phyloP scores from a whole-genome alignment of 2,113 vertebrate genomes.

The Saccopteryx bilineata region DNA sequence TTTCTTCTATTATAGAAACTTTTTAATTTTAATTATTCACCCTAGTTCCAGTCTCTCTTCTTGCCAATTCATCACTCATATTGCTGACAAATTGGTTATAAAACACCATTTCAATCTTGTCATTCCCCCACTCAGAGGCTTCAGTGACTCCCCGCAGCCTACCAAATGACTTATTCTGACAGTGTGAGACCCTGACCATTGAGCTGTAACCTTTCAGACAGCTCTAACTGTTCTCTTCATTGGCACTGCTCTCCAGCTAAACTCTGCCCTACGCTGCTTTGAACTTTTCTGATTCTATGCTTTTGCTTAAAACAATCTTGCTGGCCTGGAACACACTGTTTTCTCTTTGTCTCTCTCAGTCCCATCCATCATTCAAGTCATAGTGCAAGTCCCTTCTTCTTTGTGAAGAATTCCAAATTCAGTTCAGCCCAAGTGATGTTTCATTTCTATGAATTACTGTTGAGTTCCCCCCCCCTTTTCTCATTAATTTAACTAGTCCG shows the following conservation, averaged over 20 bases:
- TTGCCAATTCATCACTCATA: slow-evolving; percentile 84
- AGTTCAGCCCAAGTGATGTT: not conserved
- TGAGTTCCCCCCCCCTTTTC: not conserved
- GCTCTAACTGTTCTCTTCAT: not conserved
- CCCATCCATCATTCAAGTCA: slow-evolving; percentile 56
- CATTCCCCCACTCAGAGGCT: slow-evolving; percentile 42
- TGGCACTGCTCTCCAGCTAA: not conserved
- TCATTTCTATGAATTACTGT: slow-evolving; percentile 18
- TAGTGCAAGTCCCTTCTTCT: not conserved
- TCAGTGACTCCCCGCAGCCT: slow-evolving; percentile 51
- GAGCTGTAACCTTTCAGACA: not conserved
- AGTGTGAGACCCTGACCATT: not conserved
- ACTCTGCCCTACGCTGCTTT: not conserved
- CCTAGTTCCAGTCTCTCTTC: slow-evolving; percentile 69
- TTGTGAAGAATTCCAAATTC: slow-evolving; percentile 20
- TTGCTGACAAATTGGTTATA: slow-evolving; percentile 79
- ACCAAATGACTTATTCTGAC: slow-evolving; percentile 53
- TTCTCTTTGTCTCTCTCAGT: slow-evolving; percentile 37
- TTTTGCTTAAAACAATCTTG: slow-evolving; percentile 30
- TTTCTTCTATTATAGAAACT: slow-evolving; percentile 66
- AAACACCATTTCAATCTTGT: slow-evolving; percentile 74
- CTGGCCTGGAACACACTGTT: not conserved
- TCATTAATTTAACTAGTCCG: slow-evolving; percentile 34
- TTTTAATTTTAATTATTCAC: slow-evolving; percentile 83
- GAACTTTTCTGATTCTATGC: slow-evolving; percentile 20